Evolutionary conservation across 2,797 vertebrate genomes (phyloP).

Genomic region (Anniella stebbinsi): DNA sequence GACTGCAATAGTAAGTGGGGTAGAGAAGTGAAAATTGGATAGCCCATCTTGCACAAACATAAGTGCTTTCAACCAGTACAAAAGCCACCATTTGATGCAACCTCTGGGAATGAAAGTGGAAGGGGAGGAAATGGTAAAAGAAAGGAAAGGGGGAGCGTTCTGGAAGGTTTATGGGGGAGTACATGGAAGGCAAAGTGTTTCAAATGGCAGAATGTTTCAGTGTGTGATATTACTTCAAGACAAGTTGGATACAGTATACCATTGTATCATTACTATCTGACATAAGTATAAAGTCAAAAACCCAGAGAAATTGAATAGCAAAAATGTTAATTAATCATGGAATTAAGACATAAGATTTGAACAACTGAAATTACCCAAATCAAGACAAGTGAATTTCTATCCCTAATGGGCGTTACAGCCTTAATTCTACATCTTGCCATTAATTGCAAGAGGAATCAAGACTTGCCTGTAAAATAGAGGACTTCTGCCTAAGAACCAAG

Average conservation of each 20-base stretch:
- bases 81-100: background rate
- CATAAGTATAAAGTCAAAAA: background rate
- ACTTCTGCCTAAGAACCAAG: background rate
- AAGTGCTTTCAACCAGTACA: background rate
- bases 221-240: background rate
- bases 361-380: background rate
- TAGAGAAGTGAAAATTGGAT: too few species aligned
- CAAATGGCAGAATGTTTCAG: background rate
- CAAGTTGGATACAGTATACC: background rate
- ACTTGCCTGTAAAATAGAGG: background rate
- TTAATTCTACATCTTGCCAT: background rate
- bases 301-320: background rate
- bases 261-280: background rate
- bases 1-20: too few species aligned
- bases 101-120: background rate
- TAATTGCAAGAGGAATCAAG: background rate
- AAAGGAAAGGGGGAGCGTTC: background rate
- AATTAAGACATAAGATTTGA: background rate
- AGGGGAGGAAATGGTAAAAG: background rate
- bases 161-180: background rate
- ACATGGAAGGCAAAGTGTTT: background rate
- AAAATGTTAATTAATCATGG: background rate
- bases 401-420: background rate
- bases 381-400: background rate
- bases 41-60: background rate